Conservation (phyloP, 2,797 vertebrate species). For the Anolis apletophallus region DNA sequence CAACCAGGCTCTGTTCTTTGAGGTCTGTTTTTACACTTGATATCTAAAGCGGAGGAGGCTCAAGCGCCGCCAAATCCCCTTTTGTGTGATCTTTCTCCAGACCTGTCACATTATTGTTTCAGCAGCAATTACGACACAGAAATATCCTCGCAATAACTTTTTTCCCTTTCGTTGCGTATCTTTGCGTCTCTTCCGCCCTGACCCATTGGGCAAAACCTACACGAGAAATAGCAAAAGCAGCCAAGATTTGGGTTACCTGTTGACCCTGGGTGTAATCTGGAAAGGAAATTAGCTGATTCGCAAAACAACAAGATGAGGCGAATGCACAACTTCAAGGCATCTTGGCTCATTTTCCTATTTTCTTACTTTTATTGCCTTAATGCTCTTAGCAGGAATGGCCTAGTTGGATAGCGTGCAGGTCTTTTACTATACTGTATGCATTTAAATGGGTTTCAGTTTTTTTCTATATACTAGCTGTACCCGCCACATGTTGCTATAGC, state of each 20-base stretch:
- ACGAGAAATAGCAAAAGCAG: slow-evolving; percentile 11
- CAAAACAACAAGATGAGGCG: slow-evolving; percentile 38
- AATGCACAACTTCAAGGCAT: slow-evolving; percentile 52
- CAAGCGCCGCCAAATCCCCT: slow-evolving; percentile 41
- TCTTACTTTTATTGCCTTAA: slow-evolving; percentile 17
- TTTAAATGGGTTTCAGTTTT: too few relatives aligned
- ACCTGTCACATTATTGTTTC: slow-evolving; percentile 39
- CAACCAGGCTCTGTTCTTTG: slow-evolving; percentile 41
- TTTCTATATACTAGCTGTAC: too few relatives aligned
- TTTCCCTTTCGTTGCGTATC: not conserved
- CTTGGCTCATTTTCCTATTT: slow-evolving; percentile 40
- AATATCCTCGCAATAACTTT: not conserved
- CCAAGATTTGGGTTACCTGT: slow-evolving; percentile 28
- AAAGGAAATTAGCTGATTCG: slow-evolving; percentile 65
- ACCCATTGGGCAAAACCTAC: not conserved
- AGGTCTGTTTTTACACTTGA: slow-evolving; percentile 67
- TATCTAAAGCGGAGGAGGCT: slow-evolving; percentile 48
- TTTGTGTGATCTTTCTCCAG: slow-evolving; percentile 61
- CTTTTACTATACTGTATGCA: too few relatives aligned
- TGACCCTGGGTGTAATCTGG: slow-evolving; percentile 25
- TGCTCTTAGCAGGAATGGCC: not conserved
- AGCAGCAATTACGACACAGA: slow-evolving; percentile 41
- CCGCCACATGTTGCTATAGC: too few relatives aligned
- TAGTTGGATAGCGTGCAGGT: not conserved
- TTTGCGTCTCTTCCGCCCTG: too few relatives aligned